Percentiles rank a stretch among this genome's conserved stretches.
Evolutionary conservation across 1,140 invertebrate species (phyloP).

Genomic region (Drosophila trapezifrons): DNA sequence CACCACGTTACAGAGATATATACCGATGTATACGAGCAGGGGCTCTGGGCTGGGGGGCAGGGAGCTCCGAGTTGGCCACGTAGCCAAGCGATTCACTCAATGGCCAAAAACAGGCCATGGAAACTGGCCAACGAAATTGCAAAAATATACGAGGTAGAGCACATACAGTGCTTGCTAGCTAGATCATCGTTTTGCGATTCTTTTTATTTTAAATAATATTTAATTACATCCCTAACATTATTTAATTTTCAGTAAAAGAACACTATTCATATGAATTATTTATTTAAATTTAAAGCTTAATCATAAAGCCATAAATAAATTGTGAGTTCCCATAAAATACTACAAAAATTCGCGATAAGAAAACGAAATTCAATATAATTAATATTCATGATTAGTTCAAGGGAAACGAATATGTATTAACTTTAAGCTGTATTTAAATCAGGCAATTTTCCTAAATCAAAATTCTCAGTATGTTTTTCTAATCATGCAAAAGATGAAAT

Average conservation of each 20-base stretch:
- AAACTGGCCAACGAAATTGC: slow-evolving; percentile 62
- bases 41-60: slow-evolving; percentile 1
- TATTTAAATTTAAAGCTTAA: no score
- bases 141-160: slow-evolving; percentile 54
- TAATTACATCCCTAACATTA: no score
- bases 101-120: slow-evolving; percentile 54
- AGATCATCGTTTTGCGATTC: no score
- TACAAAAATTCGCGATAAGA: neutral
- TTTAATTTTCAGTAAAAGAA: no score
- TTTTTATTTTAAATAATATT: no score
- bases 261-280: no score
- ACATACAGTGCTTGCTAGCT: slow-evolving; percentile 48
- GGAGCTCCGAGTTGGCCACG: slow-evolving; percentile 12
- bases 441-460: no score
- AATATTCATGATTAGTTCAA: neutral
- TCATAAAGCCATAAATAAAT: neutral
- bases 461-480: no score
- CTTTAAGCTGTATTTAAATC: no score
- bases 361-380: no score
- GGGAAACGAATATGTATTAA: no score
- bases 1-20: slow-evolving; percentile 32
- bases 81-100: slow-evolving; percentile 49
- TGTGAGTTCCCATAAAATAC: neutral
- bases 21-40: slow-evolving; percentile 11
- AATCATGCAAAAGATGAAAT: no score